Evolutionary conservation across 2,888 invertebrate genomes (phyloP).

Genomic region (Lithophane socia): DNA sequence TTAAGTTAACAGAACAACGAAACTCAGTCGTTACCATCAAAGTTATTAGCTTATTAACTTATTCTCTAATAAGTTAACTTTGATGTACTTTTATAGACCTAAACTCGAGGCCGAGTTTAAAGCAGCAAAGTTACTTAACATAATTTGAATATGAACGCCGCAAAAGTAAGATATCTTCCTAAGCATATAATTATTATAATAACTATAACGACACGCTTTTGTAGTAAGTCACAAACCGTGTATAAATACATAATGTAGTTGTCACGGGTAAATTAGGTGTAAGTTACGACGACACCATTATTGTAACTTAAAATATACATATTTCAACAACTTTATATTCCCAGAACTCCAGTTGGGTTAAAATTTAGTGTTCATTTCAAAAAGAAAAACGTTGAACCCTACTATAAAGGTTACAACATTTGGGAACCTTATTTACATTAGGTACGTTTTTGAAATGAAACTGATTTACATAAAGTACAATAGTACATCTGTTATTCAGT

Average conservation of each 20-base stretch:
- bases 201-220: slow-evolving; percentile 39
- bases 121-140: slow-evolving; percentile 54
- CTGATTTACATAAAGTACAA: slow-evolving; percentile 84
- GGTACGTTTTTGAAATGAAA: slow-evolving; percentile 73
- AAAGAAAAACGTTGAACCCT: slow-evolving; percentile 43
- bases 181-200: slow-evolving; percentile 59
- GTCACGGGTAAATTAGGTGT: slow-evolving; percentile 40
- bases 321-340: slow-evolving; percentile 50
- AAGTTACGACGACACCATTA: slow-evolving; percentile 37
- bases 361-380: slow-evolving; percentile 47
- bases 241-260: slow-evolving; percentile 42
- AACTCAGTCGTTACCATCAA: slow-evolving; percentile 58
- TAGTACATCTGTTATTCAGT: slow-evolving; percentile 84
- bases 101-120: slow-evolving; percentile 41
- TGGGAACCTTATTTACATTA: slow-evolving; percentile 71
- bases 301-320: slow-evolving; percentile 48
- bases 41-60: slow-evolving; percentile 65
- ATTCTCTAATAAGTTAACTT: slow-evolving; percentile 66
- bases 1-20: slow-evolving; percentile 60
- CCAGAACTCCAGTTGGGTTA: slow-evolving; percentile 18
- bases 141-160: slow-evolving; percentile 56
- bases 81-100: slow-evolving; percentile 62
- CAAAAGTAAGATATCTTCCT: slow-evolving; percentile 49
- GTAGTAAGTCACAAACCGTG: slow-evolving; percentile 35
- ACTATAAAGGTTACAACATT: slow-evolving; percentile 62